Percentiles rank a stretch among this genome's conserved stretches.
phyloP scores from a whole-genome alignment of 2,113 vertebrate genomes.

The Ciconia maguari region DNA sequence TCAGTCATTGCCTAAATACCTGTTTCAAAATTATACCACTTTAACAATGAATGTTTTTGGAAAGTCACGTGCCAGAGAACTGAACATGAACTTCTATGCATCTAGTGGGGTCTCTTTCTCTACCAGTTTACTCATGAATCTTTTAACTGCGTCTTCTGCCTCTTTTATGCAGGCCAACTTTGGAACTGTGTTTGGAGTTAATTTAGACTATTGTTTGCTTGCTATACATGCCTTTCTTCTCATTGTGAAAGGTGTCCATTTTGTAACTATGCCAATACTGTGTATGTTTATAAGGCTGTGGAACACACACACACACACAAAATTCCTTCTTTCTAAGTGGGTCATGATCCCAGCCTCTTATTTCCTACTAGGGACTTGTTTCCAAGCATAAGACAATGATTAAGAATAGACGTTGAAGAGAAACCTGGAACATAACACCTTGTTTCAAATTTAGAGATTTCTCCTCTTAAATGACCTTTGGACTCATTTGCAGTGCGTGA shows the following conservation, averaged over 20 bases:
- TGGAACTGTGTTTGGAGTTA: background rate
- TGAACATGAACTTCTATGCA: accelerated
- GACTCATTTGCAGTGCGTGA: background rate
- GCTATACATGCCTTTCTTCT: background rate
- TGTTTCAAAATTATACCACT: background rate
- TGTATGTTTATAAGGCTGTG: background rate
- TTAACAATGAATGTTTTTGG: background rate
- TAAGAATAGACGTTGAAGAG: background rate
- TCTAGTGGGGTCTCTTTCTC: background rate
- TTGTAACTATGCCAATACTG: background rate
- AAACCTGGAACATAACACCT: background rate
- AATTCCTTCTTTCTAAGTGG: background rate
- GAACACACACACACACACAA: background rate
- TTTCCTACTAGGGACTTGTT: background rate
- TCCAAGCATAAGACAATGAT: background rate
- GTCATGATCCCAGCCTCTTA: background rate
- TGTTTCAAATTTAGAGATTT: background rate
- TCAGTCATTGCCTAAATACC: background rate
- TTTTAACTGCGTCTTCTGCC: background rate
- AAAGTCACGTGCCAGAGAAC: background rate
- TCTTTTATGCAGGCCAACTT: background rate
- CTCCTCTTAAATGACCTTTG: background rate
- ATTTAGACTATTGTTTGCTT: background rate
- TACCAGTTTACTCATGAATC: background rate
- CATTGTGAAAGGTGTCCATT: background rate